phyloP scores from a whole-genome alignment of 1,140 invertebrate species.

The Monomorium pharaonis region DNA sequence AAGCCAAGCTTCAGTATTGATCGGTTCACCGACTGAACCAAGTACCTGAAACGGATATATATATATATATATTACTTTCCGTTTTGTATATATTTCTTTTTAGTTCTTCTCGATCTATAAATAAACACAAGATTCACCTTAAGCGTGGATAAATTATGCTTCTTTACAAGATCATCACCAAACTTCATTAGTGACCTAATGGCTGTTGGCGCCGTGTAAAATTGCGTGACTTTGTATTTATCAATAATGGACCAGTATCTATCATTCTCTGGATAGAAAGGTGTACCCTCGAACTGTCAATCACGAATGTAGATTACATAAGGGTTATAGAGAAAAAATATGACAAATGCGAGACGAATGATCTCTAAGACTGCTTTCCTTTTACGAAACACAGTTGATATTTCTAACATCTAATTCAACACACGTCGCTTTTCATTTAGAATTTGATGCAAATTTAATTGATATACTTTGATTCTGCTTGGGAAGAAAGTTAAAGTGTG shows the following conservation, averaged over 20 bases:
- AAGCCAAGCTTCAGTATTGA: slow-evolving; percentile 98
- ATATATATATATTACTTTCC: slow-evolving; percentile 82
- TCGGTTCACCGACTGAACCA: slow-evolving; percentile 98
- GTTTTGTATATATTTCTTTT: not conserved
- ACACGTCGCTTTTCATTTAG: too few species aligned
- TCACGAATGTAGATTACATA: not conserved
- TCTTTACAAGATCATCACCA: slow-evolving; percentile 91
- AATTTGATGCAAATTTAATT: too few species aligned
- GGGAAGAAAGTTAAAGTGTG: too few species aligned
- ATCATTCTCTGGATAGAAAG: slow-evolving; percentile 95
- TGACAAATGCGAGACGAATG: too few species aligned
- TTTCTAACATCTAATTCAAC: too few species aligned
- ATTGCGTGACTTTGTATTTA: slow-evolving; percentile 97
- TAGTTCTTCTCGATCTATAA: not conserved
- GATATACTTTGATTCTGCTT: too few species aligned
- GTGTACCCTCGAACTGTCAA: slow-evolving; percentile 97
- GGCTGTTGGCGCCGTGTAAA: slow-evolving; percentile 99
- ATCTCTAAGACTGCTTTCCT: too few species aligned
- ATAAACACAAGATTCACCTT: slow-evolving; percentile 79
- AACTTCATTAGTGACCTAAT: slow-evolving; percentile 98
- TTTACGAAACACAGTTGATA: too few species aligned
- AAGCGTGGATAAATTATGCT: slow-evolving; percentile 85
- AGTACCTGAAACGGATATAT: slow-evolving; percentile 89
- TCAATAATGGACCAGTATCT: slow-evolving; percentile 97
- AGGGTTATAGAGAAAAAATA: not conserved